Conservation (phyloP, 1,140 invertebrate genomes). For the Holcopasites calliopsidis region DNA sequence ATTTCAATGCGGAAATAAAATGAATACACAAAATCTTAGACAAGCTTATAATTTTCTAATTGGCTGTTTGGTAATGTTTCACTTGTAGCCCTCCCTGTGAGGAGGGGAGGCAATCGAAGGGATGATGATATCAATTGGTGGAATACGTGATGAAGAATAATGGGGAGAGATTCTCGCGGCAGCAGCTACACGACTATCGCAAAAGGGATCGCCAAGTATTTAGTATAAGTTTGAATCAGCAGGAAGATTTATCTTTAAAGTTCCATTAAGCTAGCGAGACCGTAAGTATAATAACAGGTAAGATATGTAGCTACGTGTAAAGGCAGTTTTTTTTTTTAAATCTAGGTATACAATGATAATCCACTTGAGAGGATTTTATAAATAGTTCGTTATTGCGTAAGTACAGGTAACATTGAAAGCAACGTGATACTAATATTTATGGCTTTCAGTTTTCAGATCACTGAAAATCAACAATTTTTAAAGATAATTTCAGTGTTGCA, state of each 20-base stretch:
- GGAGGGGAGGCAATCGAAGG: conserved; percentile 75
- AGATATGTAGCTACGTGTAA: conserved; percentile 43
- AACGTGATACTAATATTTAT: conserved; percentile 46
- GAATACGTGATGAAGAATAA: conserved; percentile 48
- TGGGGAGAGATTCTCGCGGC: conserved; percentile 40
- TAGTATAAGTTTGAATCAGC: conserved; percentile 56
- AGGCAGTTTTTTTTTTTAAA: not conserved
- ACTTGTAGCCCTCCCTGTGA: conserved; percentile 80
- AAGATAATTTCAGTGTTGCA: conserved; percentile 27
- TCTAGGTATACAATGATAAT: not conserved
- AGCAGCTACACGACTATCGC: conserved; percentile 41
- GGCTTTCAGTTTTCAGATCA: conserved; percentile 68
- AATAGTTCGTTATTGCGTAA: not conserved
- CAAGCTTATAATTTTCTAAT: conserved; percentile 73
- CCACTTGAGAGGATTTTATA: not conserved
- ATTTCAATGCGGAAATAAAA: conserved; percentile 62
- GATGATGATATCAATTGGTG: conserved; percentile 58
- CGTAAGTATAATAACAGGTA: conserved; percentile 60
- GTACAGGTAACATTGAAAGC: conserved; percentile 3
- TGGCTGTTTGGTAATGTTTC: conserved; percentile 79
- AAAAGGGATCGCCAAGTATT: conserved; percentile 49
- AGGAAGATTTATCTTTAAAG: conserved; percentile 56
- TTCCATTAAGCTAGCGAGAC: conserved; percentile 38
- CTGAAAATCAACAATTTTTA: conserved; percentile 27
- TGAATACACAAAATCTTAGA: conserved; percentile 51